A percentile compares a stretch with the other conserved stretches of the same genome.
Evolutionary conservation across 1,140 invertebrate species (phyloP).

Genomic region (Cylas formicarius): DNA sequence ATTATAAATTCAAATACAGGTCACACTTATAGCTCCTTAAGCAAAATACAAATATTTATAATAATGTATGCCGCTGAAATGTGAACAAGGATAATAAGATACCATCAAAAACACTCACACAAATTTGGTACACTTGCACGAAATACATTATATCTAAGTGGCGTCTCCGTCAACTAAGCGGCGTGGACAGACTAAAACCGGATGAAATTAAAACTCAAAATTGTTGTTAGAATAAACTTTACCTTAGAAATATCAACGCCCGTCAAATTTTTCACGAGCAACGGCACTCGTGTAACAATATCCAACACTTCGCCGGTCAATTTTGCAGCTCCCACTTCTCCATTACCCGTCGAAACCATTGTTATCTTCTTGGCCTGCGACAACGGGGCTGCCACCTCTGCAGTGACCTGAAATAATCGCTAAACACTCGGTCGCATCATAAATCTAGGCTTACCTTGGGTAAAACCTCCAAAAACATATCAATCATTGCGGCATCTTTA

Average conservation of each 20-base stretch:
- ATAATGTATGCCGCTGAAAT: too few relatives aligned
- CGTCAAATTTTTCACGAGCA: slow-evolving; percentile 82
- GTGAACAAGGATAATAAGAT: too few relatives aligned
- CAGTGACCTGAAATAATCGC: slow-evolving; percentile 45
- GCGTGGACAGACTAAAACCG: too few relatives aligned
- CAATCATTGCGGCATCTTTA: slow-evolving; percentile 92
- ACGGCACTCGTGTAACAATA: slow-evolving; percentile 85
- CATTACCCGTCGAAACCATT: slow-evolving; percentile 82
- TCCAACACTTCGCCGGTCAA: slow-evolving; percentile 87
- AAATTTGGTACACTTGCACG: too few relatives aligned
- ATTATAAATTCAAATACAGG: too few relatives aligned
- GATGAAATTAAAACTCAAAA: too few relatives aligned
- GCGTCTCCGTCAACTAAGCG: too few relatives aligned
- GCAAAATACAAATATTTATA: too few relatives aligned
- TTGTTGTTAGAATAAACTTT: slow-evolving; percentile 29
- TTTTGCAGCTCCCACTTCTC: slow-evolving; percentile 87
- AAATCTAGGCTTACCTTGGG: slow-evolving; percentile 66
- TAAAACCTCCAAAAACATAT: slow-evolving; percentile 94
- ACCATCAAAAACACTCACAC: too few relatives aligned
- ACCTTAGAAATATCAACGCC: slow-evolving; percentile 88
- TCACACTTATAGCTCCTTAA: too few relatives aligned
- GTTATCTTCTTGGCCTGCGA: slow-evolving; percentile 88
- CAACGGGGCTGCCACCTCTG: slow-evolving; percentile 90
- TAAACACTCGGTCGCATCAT: not conserved
- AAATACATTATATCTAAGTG: too few relatives aligned